Evolutionary conservation across 2,113 vertebrate species (phyloP).

Genomic region (Mustelus asterias): DNA sequence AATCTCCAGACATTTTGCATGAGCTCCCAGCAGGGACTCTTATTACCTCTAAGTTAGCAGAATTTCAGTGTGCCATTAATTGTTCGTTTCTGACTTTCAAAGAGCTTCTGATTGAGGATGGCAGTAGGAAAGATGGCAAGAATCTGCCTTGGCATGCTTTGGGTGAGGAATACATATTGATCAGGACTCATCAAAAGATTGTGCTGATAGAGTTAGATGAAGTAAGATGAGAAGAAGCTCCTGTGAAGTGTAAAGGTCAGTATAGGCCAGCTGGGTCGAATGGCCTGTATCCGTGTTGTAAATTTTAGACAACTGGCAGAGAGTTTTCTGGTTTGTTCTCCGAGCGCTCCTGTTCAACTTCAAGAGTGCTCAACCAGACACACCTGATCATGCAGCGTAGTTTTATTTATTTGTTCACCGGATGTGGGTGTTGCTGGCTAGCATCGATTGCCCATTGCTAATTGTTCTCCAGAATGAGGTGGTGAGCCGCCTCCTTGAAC

Average conservation of each 20-base stretch:
- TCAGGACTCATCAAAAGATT: background rate
- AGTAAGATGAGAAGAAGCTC: background rate
- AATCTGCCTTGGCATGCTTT: too few species aligned
- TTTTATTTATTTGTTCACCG: too few species aligned
- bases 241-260: background rate
- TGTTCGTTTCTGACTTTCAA: background rate
- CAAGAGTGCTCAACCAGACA: background rate
- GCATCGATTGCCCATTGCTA: too few species aligned
- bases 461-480: too few species aligned
- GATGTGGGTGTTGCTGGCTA: too few species aligned
- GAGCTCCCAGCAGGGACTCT: too few species aligned
- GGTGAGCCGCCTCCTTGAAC: too few species aligned
- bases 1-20: background rate
- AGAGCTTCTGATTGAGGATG: too few species aligned
- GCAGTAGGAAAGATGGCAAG: too few species aligned
- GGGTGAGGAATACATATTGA: background rate
- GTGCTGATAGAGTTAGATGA: background rate
- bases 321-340: background rate
- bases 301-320: background rate
- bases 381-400: background rate
- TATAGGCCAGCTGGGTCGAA: background rate
- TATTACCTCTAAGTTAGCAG: background rate
- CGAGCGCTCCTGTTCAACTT: background rate
- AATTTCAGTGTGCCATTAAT: background rate
- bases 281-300: background rate